Evolutionary conservation across 2,113 vertebrate genomes (phyloP).

Genomic region (human (Homo sapiens)): DNA sequence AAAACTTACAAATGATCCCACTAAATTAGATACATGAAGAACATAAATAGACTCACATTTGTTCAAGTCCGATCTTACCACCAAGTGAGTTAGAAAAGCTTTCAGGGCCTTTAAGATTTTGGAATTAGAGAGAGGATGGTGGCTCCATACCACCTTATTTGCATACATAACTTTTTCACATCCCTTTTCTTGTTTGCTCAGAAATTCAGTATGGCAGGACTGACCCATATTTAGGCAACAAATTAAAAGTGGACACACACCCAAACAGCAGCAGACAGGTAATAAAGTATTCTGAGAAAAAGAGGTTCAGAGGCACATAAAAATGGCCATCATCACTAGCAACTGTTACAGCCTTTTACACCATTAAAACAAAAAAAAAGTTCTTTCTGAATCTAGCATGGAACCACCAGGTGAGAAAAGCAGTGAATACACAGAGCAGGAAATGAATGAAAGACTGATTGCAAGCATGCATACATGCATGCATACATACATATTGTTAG

Average conservation of each 20-base stretch:
- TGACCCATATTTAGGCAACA: background rate
- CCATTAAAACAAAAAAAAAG: background rate
- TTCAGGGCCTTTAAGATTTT: background rate
- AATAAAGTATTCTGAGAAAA: background rate
- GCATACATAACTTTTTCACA: background rate
- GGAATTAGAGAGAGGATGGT: background rate
- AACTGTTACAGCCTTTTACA: background rate
- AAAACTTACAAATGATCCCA: background rate
- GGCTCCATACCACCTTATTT: background rate
- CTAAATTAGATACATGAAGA: background rate
- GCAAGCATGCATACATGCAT: fast-evolving
- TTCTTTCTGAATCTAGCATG: background rate
- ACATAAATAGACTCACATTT: background rate
- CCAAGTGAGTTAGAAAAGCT: background rate
- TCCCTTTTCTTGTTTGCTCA: background rate
- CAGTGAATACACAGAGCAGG: background rate
- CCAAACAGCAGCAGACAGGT: background rate
- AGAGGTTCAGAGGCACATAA: background rate
- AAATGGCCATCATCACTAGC: background rate
- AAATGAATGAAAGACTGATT: background rate
- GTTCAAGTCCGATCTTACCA: background rate
- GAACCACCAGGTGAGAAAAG: background rate
- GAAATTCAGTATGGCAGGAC: background rate
- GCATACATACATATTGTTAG: background rate
- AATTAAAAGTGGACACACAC: background rate